Conservation (phyloP, 2,888 invertebrate genomes). For the Calameuta idolon region DNA sequence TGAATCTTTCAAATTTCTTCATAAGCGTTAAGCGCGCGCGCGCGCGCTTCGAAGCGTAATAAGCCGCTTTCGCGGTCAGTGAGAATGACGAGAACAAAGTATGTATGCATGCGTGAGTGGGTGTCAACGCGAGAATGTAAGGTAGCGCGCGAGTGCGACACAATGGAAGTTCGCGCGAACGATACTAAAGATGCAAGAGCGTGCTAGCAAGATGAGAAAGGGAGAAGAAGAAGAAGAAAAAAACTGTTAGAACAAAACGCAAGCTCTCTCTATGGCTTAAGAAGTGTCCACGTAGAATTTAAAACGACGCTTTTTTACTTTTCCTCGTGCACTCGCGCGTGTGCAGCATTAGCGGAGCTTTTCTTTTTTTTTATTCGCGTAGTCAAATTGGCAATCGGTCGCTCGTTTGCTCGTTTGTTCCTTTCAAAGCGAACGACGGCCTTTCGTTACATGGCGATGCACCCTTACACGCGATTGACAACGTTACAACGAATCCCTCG, state of each 20-base stretch:
- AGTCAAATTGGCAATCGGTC: neutral
- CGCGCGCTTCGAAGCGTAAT: neutral
- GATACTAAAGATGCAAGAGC: neutral
- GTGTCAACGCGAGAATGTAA: neutral
- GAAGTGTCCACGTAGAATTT: neutral
- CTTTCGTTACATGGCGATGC: neutral
- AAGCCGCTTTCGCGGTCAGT: neutral
- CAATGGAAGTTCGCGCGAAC: neutral
- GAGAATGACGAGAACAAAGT: neutral
- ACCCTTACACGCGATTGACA: neutral
- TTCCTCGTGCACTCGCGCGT: neutral
- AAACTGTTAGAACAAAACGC: neutral
- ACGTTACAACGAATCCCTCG: constrained; percentile 5
- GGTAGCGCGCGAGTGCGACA: neutral
- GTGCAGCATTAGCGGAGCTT: neutral
- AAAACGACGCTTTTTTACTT: neutral
- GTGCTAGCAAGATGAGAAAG: neutral
- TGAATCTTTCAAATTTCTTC: constrained; percentile 14
- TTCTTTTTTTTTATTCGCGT: neutral
- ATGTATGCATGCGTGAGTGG: neutral
- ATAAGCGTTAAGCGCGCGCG: neutral
- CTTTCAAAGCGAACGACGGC: neutral
- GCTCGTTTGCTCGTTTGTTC: neutral
- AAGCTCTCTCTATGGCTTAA: neutral
- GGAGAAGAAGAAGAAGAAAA: neutral